Evolutionary conservation across 2,113 vertebrate species (phyloP).

Genomic region (Rallus limicola): DNA sequence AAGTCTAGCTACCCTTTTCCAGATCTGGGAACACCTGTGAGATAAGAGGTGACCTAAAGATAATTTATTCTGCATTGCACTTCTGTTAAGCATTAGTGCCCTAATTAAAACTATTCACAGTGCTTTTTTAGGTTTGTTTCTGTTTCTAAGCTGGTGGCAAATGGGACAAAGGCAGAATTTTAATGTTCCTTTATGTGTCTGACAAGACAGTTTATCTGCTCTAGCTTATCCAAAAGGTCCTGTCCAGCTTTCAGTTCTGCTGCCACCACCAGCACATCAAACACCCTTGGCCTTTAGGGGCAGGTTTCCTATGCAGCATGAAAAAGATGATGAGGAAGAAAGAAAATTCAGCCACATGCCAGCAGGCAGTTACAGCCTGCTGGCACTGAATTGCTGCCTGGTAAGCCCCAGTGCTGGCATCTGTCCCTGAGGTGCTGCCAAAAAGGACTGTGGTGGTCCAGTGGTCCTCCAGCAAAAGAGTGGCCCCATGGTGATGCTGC

Average conservation of each 20-base stretch:
- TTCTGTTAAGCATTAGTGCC: slow-evolving; percentile 20
- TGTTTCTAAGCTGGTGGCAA: not conserved
- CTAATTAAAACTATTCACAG: slow-evolving; percentile 24
- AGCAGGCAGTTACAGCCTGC: not conserved
- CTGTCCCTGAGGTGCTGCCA: not conserved
- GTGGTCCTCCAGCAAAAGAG: not conserved
- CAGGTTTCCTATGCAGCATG: not conserved
- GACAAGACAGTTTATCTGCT: not conserved
- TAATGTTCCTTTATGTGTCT: not conserved
- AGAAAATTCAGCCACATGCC: not conserved
- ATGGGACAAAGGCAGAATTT: not conserved
- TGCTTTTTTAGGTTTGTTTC: not conserved
- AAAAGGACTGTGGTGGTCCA: not conserved
- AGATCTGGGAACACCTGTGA: not conserved
- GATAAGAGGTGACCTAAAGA: not conserved
- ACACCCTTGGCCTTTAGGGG: not conserved
- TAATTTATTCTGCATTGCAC: not conserved
- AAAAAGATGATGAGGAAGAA: not conserved
- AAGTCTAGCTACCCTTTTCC: not conserved
- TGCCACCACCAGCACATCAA: not conserved
- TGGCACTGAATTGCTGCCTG: fast-evolving
- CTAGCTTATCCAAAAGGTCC: not conserved
- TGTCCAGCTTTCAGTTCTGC: not conserved
- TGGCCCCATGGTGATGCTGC: not conserved
- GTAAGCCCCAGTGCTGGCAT: not conserved